Evolutionary conservation across 2,888 invertebrate species (phyloP), one percentile per base, ranked within the genome.

Genomic region (Drosophila borborema): DNA sequence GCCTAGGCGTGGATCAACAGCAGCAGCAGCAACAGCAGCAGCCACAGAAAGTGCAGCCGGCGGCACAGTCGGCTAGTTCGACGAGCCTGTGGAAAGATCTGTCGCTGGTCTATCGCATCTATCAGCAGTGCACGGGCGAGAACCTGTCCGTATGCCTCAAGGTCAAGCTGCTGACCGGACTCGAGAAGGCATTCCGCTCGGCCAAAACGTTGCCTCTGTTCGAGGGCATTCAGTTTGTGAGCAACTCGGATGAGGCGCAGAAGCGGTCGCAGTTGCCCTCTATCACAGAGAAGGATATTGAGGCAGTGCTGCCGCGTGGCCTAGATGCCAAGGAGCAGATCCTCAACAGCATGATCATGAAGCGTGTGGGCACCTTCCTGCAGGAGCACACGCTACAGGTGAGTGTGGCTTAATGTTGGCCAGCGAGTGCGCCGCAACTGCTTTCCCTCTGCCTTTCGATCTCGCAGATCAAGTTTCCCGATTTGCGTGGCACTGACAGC

Each of bases 351-450:
- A 94, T 97, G 93, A 96, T 97, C 89, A 93, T 96, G 90, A 96
- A 96, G 91, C 96, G 95, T 90, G 93, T 97, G 82, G 94, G 95
- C 74, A 95, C 94, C 89, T 97, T 97, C 93, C 94, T 97, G 93
- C 95, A 96, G 93, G 95, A 95, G 85, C 97, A 97, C 93, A 96
- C 96, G 62, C 93, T 97, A 86, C 96, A 97, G 94, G 96, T 96
- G 94, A 92, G 78, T 56, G n/a, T 36, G 28, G 38, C 16, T 8
- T 0, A 18, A 9, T 2, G 2, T 14, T 43, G 12, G 3, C 8
- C 5, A 8, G 5, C 8, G 5, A 8, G 18, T 28, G 54, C 16
- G 5, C 8, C 14, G 10, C 23, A 28, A 46, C 20, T 18, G 9
- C n/a, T 34, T 8, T 20, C 36, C 14, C 20, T 23, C 12, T 45